Evolutionary conservation across 2,113 vertebrate species (phyloP), one percentile per base, ranked within the genome.

Genomic region (Gobius niger): DNA sequence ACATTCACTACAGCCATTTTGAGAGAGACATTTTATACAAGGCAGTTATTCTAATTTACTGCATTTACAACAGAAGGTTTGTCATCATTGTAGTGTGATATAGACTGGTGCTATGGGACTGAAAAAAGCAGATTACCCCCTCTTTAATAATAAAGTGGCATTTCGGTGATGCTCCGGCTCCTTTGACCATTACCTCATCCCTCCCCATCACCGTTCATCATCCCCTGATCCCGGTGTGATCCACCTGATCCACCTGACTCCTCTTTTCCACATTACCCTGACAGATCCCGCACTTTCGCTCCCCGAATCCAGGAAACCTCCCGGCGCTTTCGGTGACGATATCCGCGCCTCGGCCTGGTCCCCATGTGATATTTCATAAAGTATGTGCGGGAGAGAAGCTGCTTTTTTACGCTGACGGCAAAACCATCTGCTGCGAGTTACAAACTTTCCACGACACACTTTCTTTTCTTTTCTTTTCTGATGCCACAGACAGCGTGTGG

Each of bases 381-480:
- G 19, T 41, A 15, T 46, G 12, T 75, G 61, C 47, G 51, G 67
- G 44, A 49, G 65, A 47, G 50, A 19, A 18, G 18, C n/a, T 0
- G 14, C 14, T 1, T 65, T 53, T 18, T 62, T 18, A 56, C 46
- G 16, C 68, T 87, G 68, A 85, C 76, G 47, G 84, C 54, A 7
- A 85, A 88, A 87, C 73, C 88, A 92, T 85, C 90, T 92, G 90
- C 77, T 82, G 70, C 67, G 68, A 57, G 77, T 78, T 78, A 76
- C 61, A 77, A 54, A 72, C 44, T 89, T 87, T 89, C 88, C 83
- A 80, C 73, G 53, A 72, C 24, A 34, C 24, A 34, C 1, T 63
- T 56, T 61, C 73, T 46, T 76, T 53, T 66, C 76, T 80, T 34
- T 34, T 34, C 24, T 34, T 34, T 34, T 34, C n/a, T n/a, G n/a